Evolutionary conservation across 1,140 invertebrate genomes (phyloP).

Genomic region (Odontomachus brunneus): DNA sequence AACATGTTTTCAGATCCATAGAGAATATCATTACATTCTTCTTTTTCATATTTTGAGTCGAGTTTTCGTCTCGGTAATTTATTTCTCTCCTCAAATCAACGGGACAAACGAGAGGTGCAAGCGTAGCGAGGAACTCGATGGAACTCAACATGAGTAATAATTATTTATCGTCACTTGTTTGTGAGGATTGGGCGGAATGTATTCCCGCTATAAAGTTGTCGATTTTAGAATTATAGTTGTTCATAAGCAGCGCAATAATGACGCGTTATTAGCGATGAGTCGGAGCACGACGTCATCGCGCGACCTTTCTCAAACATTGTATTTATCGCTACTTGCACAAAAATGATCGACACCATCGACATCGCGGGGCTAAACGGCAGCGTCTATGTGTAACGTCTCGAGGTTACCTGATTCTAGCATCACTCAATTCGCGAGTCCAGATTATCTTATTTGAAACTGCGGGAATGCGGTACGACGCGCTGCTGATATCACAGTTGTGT

Average conservation of each 20-base stretch:
- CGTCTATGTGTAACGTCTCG: no score
- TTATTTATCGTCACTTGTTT: conserved; percentile 46
- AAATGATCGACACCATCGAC: neutral
- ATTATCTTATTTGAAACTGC: no score
- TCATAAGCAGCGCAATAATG: conserved; percentile 50
- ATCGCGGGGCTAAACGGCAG: no score
- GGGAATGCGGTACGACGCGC: no score
- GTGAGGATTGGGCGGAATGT: conserved; percentile 45
- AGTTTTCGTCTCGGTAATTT: no score
- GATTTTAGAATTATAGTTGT: conserved; percentile 67
- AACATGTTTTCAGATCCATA: no score
- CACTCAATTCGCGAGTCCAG: no score
- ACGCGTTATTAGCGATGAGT: conserved; percentile 62
- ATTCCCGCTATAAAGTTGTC: conserved; percentile 57
- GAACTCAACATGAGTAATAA: conserved; percentile 17
- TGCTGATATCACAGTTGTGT: no score
- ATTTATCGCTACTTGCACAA: conserved; percentile 4
- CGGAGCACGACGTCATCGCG: neutral
- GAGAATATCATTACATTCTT: no score
- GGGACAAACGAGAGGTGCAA: neutral
- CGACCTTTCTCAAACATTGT: neutral
- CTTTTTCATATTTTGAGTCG: no score
- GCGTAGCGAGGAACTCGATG: neutral
- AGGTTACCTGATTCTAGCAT: no score
- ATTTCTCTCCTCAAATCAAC: neutral